Evolutionary conservation across 2,888 invertebrate species (phyloP).

Genomic region (Brachypterus glaber): DNA sequence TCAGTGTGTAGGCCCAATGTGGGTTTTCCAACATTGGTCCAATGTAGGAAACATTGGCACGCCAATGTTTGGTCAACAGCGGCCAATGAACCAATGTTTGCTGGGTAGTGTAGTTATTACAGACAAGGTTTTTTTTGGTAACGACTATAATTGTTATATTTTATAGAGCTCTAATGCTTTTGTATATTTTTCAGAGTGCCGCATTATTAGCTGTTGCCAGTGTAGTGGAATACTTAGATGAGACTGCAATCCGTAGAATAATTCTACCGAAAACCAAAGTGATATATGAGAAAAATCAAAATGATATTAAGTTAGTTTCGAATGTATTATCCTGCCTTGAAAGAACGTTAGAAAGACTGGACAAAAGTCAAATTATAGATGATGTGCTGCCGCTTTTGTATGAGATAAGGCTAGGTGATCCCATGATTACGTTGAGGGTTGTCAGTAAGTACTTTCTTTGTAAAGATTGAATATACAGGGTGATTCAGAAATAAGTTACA

Average conservation of each 20-base stretch:
- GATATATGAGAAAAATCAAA: conserved; percentile 69
- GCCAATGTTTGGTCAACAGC: no score
- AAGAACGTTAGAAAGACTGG: conserved; percentile 71
- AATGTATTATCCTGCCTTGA: conserved; percentile 72
- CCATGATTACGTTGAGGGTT: conserved; percentile 79
- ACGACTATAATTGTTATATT: no score
- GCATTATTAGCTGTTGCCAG: conserved; percentile 80
- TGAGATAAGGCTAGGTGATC: conserved; percentile 77
- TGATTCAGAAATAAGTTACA: no score
- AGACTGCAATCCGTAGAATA: conserved; percentile 66
- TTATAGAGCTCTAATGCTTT: no score
- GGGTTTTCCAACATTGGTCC: no score
- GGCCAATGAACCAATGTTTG: no score
- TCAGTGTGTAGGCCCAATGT: no score
- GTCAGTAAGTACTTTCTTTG: conserved; percentile 89
- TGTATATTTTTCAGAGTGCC: conserved; percentile 79
- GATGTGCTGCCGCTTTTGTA: conserved; percentile 83
- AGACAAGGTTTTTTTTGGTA: no score
- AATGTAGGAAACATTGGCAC: no score
- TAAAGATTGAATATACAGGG: no score
- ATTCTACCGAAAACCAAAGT: conserved; percentile 75
- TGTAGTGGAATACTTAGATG: conserved; percentile 75
- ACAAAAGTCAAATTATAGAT: conserved; percentile 79
- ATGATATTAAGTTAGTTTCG: conserved; percentile 70
- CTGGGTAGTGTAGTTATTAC: no score